Base-by-base conservation (phyloP, 2,113 vertebrate genomes). In the Halcyon senegalensis region DNA sequence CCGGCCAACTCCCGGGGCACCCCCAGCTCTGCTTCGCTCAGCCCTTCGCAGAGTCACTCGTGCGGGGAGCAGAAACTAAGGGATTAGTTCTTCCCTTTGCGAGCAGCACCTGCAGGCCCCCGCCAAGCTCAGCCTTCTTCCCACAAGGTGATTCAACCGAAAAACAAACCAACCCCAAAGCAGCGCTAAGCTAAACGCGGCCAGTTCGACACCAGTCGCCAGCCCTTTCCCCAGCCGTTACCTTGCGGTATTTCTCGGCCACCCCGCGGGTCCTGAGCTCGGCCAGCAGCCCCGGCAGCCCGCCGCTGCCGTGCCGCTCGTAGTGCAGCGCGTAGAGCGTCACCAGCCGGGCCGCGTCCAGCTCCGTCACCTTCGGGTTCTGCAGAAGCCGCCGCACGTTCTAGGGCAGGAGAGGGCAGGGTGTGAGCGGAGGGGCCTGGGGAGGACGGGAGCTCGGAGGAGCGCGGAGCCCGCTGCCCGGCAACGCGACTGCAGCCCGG, bases 321-420 rank as follows among this genome's bases (percentile, higher is more conserved):
- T 99, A 99, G 81, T 98, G 98, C 73, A 99, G 98, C 7, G 99
- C 99, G 13, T 99, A 99, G 0, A 99, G 98, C 98, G 99, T 99
- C 83, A 99, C 99, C 58, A 99, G 93, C 7, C 99, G 98, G 1
- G 98, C 98, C 0, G 99, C 99, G 7, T 99, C 99, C 66, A 99
- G 58, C 94, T 99, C 99, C 0, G 97, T 88, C 87, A 99, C 92
- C 17, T 97, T 98, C 13, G 99, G 98, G 84, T 98, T 98, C 98
- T 99, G 99, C 93, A 99, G 98, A 18, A 99, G 96, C 13, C 99
- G 98, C 7, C 99, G 99, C 18, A 99, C 98, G 4, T 97, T 99
- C 99, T 99, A 97, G 25, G 72, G 59, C 4, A 11, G 43, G 51
- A 81, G 0, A 10, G 41, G 12, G 30, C 43, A 48, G 2, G 2